Evolutionary conservation across 2,888 invertebrate genomes (phyloP), one percentile per base, ranked within the genome.

Genomic region (Ecliptopera silaceata): DNA sequence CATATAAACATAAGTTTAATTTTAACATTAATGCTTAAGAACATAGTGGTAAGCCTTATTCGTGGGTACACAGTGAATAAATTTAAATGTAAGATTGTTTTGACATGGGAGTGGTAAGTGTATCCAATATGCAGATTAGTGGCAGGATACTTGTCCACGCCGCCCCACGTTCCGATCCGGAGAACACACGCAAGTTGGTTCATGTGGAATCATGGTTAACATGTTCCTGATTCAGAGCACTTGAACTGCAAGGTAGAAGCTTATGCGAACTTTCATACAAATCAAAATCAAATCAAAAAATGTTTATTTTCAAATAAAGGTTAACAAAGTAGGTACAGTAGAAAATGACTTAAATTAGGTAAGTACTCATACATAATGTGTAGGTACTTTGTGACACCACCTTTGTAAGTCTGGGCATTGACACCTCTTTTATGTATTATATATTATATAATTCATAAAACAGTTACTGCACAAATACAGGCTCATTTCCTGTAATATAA

Each of bases 81-180:
- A 71, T 61, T 74, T 41, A 60, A 8, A 48, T 64, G 55, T 54
- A 51, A 63, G 61, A 42, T 52, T 62, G 56, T 62, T 64, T 62
- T 54, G 61, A 63, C 48, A 61, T 62, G 59, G 66, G 67, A 66
- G 69, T 69, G 66, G 70, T 70, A 71, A 74, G 75, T 72, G 71
- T 75, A 75, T 79, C 74, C 75, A 78, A 82, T 86, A 88, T 88
- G 88, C 79, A 88, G 84, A 88, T 89, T 83, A 85, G 86, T 78
- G 74, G 77, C 79, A 72, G 80, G 80, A 82, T 84, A 83, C 82
- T 80, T 78, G 82, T 82, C 77, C 74, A 74, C 74, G 62, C 83
- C 82, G 80, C 84, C 79, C 81, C 72, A 69, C 73, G 75, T 77
- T 79, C 74, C 80, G 72, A 76, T 78, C 75, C 80, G 77, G 71